Conservation (phyloP, 1,140 invertebrate species). For the Galendromus occidentalis region DNA sequence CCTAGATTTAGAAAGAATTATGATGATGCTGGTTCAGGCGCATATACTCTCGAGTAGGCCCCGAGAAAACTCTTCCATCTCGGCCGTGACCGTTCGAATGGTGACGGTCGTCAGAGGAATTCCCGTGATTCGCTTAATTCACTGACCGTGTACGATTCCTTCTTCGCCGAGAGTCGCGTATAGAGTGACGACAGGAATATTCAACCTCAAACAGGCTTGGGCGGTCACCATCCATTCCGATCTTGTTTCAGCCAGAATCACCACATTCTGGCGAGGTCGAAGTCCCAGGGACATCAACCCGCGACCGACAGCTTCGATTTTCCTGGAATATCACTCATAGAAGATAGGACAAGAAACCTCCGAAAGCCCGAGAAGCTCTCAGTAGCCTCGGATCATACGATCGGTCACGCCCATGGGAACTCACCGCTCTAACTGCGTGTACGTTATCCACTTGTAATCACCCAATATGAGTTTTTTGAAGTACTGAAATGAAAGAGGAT, state of each 20-base stretch:
- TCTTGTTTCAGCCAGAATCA: slow-evolving; percentile 87
- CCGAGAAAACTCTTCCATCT: too few species aligned
- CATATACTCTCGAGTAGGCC: too few species aligned
- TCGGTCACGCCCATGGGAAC: neutral
- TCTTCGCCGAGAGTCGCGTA: slow-evolving; percentile 93
- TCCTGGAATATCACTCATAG: slow-evolving; percentile 12
- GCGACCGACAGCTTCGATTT: slow-evolving; percentile 51
- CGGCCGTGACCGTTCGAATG: too few species aligned
- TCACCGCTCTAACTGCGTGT: slow-evolving; percentile 45
- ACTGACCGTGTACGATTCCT: slow-evolving; percentile 57
- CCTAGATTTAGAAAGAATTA: slow-evolving; percentile 22
- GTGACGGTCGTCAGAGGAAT: too few species aligned
- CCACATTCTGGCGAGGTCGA: slow-evolving; percentile 46
- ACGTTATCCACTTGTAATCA: slow-evolving; percentile 77
- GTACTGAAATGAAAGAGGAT: neutral
- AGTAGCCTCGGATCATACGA: too few species aligned
- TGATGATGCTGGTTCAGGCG: too few species aligned
- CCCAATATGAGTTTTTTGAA: slow-evolving; percentile 57
- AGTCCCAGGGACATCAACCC: slow-evolving; percentile 45
- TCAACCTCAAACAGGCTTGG: slow-evolving; percentile 31
- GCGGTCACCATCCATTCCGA: slow-evolving; percentile 88
- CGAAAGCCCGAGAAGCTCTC: too few species aligned
- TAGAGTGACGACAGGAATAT: slow-evolving; percentile 58
- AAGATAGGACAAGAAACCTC: too few species aligned
- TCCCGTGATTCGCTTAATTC: too few species aligned